These are phyloP conservation scores for Deroplatys truncata DNA, from an alignment of 2,888 invertebrate genomes.

Conservation along the genomic window DNA sequence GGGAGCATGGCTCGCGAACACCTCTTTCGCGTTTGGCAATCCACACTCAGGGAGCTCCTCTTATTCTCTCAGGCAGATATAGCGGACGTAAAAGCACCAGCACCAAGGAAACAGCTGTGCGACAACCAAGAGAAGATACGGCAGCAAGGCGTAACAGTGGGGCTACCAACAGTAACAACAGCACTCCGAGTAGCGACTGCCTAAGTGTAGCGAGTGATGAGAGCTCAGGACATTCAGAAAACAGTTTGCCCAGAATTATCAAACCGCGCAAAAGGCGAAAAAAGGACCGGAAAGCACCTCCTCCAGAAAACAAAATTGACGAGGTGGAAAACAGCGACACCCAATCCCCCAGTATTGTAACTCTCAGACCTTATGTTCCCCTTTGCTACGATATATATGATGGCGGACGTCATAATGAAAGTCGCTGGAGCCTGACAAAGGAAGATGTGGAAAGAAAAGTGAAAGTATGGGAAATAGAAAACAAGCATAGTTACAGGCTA, in stretches of 20 bases:
- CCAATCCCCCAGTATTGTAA: slow-evolving; percentile 38
- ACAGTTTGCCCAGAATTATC: slow-evolving; percentile 80
- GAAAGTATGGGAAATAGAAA: neutral
- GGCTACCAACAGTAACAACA: slow-evolving; percentile 30
- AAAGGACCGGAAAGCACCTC: slow-evolving; percentile 82
- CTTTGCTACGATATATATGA: slow-evolving; percentile 39
- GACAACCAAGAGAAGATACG: neutral
- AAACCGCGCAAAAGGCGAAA: slow-evolving; percentile 85
- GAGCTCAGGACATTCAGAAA: slow-evolving; percentile 68
- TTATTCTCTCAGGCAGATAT: slow-evolving; percentile 67
- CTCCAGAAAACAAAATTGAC: slow-evolving; percentile 42
- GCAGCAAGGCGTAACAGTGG: slow-evolving; percentile 5
- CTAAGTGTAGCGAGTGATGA: slow-evolving; percentile 73
- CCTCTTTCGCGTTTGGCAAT: slow-evolving; percentile 72
- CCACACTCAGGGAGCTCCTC: slow-evolving; percentile 81
- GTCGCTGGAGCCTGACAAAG: neutral
- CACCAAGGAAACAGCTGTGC: slow-evolving; percentile 18
- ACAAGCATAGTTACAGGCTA: neutral
- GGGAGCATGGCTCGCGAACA: slow-evolving; percentile 36
- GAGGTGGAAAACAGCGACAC: slow-evolving; percentile 41
- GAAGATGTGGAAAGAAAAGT: slow-evolving; percentile 1
- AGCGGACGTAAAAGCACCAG: slow-evolving; percentile 46
- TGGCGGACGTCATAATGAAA: slow-evolving; percentile 23
- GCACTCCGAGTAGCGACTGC: slow-evolving; percentile 58
- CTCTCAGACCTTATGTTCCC: slow-evolving; percentile 49